Evolutionary conservation across 35 echinoderm and acorn worm species (phyloP).

Genomic region (Apostichopus japonicus): DNA sequence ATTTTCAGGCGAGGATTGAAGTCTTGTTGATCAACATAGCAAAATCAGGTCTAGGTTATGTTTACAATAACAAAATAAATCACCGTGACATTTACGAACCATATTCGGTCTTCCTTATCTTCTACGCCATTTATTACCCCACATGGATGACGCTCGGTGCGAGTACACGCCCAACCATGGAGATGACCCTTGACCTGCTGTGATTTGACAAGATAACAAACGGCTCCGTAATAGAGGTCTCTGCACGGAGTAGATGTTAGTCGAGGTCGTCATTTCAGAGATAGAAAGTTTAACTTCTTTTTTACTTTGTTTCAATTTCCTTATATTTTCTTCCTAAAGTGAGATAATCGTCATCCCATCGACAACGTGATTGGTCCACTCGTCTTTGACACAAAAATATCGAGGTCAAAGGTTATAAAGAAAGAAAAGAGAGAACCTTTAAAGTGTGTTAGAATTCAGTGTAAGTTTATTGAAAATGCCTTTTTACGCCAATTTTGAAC

Average conservation of each 20-base stretch:
- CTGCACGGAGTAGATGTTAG: no score
- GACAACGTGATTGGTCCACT: no score
- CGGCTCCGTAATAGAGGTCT: no score
- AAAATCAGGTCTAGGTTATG: not conserved
- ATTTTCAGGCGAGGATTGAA: not conserved
- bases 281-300: no score
- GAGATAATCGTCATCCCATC: no score
- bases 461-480: not conserved
- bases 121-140: not conserved
- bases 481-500: not conserved
- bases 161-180: not conserved
- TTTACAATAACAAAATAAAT: constrained; percentile 35
- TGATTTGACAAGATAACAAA: not conserved
- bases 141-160: not conserved
- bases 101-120: not conserved
- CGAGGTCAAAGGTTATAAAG: not conserved
- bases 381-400: no score
- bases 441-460: not conserved
- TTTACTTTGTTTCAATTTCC: no score
- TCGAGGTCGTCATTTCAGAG: no score
- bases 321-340: no score
- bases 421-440: not conserved
- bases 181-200: constrained; percentile 7
- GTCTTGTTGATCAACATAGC: not conserved
- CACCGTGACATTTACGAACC: constrained; percentile 42